Base-by-base conservation (phyloP, 1,140 invertebrate genomes). In the Panulirus ornatus region DNA sequence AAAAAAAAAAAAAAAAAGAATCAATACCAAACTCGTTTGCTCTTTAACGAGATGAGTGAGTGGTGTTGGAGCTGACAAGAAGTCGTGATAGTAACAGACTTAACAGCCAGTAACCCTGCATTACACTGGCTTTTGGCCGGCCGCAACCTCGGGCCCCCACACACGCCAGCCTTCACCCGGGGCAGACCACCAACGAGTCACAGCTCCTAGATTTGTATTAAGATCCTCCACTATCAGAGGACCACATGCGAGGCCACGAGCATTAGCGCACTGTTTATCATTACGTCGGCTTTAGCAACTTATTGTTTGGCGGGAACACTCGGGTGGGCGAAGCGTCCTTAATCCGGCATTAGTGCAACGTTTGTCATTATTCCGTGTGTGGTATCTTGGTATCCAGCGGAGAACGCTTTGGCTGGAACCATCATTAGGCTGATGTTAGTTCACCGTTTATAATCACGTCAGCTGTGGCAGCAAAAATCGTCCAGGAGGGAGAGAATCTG, bases 181-280 rank as follows among this genome's bases (percentile, higher is more conserved):
- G 22, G 71, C 34, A 34, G 84, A 86, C 84, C 84, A 86, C 84
- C 84, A 78, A 78, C 73, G 73, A 36, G 40, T 51, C 84, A 30
- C 73, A 44, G 30, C 51, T 36, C 58, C 71, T 73, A 86, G 84
- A 86, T 86, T 86, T 86, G 84, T 73, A 86, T 86, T 86, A 86
- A 86, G 84, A 86, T 86, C 78, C 58, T 76, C 84, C 84, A 63
- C 84, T 86, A 86, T 86, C 84, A 63, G 84, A 73, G 63, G 84
- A 86, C 84, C 84, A 70, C 84, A 78, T 78, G 84, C 71, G 71
- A 78, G 73, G 84, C 63, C 38, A 40, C 71, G 42, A 42, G 84
- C 73, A 78, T 86, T 86, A 78, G 71, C 27, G 51, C 47, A 27
- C 47, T 73, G 84, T 75, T 78, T 40, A 78, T 86, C 84, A 78